These are phyloP conservation scores for Chamaea fasciata DNA, from an alignment of 2,113 vertebrate species.

Conservation along the genomic window DNA sequence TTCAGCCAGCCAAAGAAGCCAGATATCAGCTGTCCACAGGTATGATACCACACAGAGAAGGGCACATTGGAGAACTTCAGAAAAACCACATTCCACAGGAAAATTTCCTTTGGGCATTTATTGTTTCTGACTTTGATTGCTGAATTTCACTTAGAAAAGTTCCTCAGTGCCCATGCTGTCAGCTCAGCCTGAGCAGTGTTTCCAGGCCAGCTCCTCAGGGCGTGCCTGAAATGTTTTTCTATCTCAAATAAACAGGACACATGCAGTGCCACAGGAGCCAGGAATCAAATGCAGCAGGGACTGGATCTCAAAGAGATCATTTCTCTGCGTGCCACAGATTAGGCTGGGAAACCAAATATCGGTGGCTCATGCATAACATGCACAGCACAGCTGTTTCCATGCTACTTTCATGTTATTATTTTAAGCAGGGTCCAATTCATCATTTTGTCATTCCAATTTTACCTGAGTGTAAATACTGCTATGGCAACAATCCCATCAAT, in stretches of 20 bases:
- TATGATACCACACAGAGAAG: background rate
- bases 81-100: background rate
- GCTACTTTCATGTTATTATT: background rate
- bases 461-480: background rate
- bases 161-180: background rate
- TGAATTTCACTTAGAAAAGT: background rate
- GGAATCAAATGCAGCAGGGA: background rate
- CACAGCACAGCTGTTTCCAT: background rate
- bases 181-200: background rate
- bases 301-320: background rate
- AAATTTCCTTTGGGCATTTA: background rate
- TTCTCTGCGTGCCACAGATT: background rate
- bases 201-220: background rate
- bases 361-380: accelerated
- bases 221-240: background rate
- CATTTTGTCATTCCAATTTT: background rate
- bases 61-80: background rate
- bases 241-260: background rate
- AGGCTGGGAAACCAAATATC: background rate
- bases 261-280: background rate
- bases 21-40: background rate
- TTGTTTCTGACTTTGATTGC: background rate
- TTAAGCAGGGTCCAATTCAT: background rate
- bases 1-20: background rate
- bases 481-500: background rate